Evolutionary conservation across 2,888 invertebrate species (phyloP), one percentile per base, ranked within the genome.

Genomic region (Hirtodrosophila confusa): DNA sequence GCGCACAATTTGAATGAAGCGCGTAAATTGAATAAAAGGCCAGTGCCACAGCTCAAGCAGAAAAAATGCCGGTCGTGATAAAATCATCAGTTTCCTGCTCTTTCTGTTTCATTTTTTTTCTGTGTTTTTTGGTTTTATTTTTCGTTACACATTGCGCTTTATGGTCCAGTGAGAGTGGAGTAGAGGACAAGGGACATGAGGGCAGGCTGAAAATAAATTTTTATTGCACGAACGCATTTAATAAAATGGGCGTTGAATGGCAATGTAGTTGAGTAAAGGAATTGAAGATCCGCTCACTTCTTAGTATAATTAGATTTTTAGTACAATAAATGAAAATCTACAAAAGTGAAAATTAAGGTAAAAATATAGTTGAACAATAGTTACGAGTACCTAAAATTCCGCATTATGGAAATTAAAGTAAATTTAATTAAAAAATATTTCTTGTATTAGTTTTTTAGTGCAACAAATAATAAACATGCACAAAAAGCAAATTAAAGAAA

Each of bases 21-120:
- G 61, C 70, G 57, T 80, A 83, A 79, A 79, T 84, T 84, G 84
- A 84, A 79, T 80, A 79, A 84, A 83, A 65, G 80, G 80, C 67
- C 76, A 76, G 62, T 53, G 72, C 68, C 75, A 51, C 75, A 75
- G 76, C 49, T 80, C 80, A 83, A 73, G 78, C 80, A 60, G 69
- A 79, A 79, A 83, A 79, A 84, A 65, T 79, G 80, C 78, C 60
- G 74, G 74, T 56, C 54, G 68, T 74, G 79, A 79, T 79, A 79
- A 84, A 80, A 79, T 74, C 74, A 71, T 80, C 78, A 84, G 74
- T 62, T 73, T 65, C 68, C 54, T 31, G 50, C 63, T 58, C 61
- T 49, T 57, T 60, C 51, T 43, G 31, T 39, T 44, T 47, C 17
- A 43, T 39, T 37, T 29, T 35, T 69, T 31, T 24, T 50, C 31